Conservation (phyloP, 2,113 vertebrate species). For the Trochalopteron elliotii region DNA sequence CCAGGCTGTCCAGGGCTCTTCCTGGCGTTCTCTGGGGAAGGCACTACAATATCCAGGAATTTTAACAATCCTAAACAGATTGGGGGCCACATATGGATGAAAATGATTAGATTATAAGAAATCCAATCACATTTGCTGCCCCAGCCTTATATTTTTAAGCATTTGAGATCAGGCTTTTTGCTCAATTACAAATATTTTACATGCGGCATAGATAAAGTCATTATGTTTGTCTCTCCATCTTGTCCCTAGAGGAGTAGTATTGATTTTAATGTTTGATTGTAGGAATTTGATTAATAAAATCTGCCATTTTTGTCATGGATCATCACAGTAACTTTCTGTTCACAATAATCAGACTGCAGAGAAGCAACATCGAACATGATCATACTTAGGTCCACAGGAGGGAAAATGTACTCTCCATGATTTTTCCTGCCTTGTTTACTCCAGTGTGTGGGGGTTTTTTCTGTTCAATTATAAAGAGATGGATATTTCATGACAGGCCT, state of each 20-base stretch:
- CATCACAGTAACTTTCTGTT: neutral
- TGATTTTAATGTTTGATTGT: neutral
- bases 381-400: neutral
- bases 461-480: neutral
- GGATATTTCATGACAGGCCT: neutral
- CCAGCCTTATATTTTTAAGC: constrained; percentile 10
- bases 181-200: constrained; percentile 26
- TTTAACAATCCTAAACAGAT: constrained; percentile 72
- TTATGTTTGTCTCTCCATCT: neutral
- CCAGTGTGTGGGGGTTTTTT: neutral
- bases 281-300: constrained; percentile 12
- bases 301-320: neutral
- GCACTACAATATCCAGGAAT: constrained; percentile 61
- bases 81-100: constrained; percentile 51
- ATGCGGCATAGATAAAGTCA: neutral
- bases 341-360: neutral
- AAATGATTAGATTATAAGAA: constrained; percentile 64
- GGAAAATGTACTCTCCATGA: neutral
- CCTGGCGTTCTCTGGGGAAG: constrained; percentile 52
- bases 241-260: neutral
- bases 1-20: constrained; percentile 3
- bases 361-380: neutral
- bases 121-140: constrained; percentile 61
- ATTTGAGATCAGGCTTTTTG: constrained; percentile 7
- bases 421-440: neutral